Base-by-base conservation (phyloP, 2,113 vertebrate species). In the Fregetta grallaria region DNA sequence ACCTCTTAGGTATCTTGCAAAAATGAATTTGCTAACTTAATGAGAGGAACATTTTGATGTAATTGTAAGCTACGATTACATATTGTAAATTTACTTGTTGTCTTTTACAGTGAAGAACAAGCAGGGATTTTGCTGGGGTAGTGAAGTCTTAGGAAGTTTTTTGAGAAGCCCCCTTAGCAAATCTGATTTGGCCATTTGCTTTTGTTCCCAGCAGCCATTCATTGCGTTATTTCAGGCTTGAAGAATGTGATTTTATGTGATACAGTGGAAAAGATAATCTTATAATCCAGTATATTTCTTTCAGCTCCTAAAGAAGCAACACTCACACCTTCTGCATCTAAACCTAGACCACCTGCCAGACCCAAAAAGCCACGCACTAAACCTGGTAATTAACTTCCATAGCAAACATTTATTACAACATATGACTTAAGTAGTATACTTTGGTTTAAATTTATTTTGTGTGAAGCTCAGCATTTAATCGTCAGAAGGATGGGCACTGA, bases 251-350 rank as follows among this genome's bases (percentile, higher is more conserved):
- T 56, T 77, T 38, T 78, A 44, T 76, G 34, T 81, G 68, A 63
- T 71, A 65, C 19, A 52, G 32, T 77, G 81, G 77, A 84, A 94
- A 91, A 25, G n/a, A 90, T 90, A 95, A 34, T 27, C 20, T 36
- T 95, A 73, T 76, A 96, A 91, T 86, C 59, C 56, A 92, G 81
- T 96, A 67, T 98, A 88, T 97, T 96, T 98, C 61, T 98, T 98
- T 94, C 98, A 98, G 98, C 97, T 98, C 94, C 97, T 55, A 95
- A 92, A 79, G 95, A 97, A 96, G 97, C 94, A 88, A 97, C 97
- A 44, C 88, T 94, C 86, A 59, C 81, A 95, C 93, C 96, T 93
- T 94, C 98, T 92, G 72, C 97, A 86, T 45, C 97, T 95, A 98
- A 98, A 96, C 71, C 92, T 93, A 98, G 98, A 97, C 88, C 87